Evolutionary conservation across 2,888 invertebrate genomes (phyloP).

Genomic region (Lobophora halterata): DNA sequence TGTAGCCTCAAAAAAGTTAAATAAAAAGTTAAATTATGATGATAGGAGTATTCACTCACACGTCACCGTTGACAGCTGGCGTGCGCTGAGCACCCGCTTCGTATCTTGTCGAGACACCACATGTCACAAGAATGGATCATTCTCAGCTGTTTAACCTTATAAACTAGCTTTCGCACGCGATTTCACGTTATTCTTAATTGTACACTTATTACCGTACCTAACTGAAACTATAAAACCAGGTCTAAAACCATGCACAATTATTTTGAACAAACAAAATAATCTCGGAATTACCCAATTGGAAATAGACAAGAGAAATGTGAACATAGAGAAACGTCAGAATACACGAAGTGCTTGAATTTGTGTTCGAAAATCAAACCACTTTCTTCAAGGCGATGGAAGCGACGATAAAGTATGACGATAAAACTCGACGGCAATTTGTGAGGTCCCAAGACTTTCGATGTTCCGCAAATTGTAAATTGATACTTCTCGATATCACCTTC

Average conservation of each 20-base stretch:
- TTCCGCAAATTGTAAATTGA: slow-evolving; percentile 22
- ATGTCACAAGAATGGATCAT: slow-evolving; percentile 6
- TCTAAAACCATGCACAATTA: too few species aligned
- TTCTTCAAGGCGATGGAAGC: slow-evolving; percentile 13
- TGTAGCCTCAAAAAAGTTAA: too few species aligned
- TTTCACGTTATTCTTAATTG: not conserved
- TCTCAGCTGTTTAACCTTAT: slow-evolving; percentile 4
- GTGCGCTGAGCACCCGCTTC: slow-evolving; percentile 4
- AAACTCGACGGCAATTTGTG: slow-evolving; percentile 22
- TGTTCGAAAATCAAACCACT: slow-evolving; percentile 9
- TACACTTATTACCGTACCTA: too few species aligned
- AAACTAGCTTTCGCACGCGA: slow-evolving; percentile 1
- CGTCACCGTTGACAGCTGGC: slow-evolving; percentile 17
- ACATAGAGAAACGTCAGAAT: too few species aligned
- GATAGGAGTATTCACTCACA: slow-evolving; percentile 10
- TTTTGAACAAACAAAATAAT: too few species aligned
- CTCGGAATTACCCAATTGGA: too few species aligned
- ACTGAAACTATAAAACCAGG: too few species aligned
- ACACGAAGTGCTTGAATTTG: slow-evolving; percentile 5
- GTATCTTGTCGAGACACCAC: slow-evolving; percentile 15
- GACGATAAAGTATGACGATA: slow-evolving; percentile 15
- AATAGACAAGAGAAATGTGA: too few species aligned
- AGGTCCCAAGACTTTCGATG: slow-evolving; percentile 16
- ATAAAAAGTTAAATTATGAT: too few species aligned
- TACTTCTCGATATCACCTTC: slow-evolving; percentile 14